Evolutionary conservation across 2,888 invertebrate genomes (phyloP).

Genomic region (Deilephila elpenor): DNA sequence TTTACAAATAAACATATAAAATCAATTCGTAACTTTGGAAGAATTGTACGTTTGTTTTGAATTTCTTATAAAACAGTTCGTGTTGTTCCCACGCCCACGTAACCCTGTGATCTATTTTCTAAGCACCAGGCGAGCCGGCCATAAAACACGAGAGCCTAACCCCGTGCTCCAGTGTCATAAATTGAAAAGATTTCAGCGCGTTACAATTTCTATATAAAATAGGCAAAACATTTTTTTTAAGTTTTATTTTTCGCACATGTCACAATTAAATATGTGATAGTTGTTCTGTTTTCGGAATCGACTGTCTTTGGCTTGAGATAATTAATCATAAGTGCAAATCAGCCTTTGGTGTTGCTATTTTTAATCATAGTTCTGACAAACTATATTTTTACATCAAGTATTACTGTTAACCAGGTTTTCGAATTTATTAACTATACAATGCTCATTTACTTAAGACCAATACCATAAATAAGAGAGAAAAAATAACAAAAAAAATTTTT

Average conservation of each 20-base stretch:
- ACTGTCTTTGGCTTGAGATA: too few relatives aligned
- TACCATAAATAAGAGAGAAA: neutral
- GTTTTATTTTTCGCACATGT: too few relatives aligned
- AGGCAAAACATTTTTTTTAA: too few relatives aligned
- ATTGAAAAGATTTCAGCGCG: neutral
- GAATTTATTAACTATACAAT: neutral
- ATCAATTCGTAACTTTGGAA: neutral
- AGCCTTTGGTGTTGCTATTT: too few relatives aligned
- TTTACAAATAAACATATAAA: too few relatives aligned
- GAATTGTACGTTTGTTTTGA: neutral
- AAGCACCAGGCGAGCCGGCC: neutral
- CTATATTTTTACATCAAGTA: too few relatives aligned
- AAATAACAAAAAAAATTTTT: neutral
- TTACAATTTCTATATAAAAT: neutral
- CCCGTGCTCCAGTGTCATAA: neutral
- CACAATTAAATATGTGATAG: too few relatives aligned
- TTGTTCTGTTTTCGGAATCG: too few relatives aligned
- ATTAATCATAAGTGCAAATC: too few relatives aligned
- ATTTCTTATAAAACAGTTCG: neutral
- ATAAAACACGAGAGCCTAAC: neutral
- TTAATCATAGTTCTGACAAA: too few relatives aligned
- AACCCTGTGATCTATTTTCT: constrained; percentile 15
- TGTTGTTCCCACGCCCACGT: constrained; percentile 21
- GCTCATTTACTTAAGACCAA: neutral
- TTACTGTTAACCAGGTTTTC: neutral